Percentiles rank a stretch among this genome's conserved stretches.
These are phyloP conservation scores for Coilia nasus DNA, from an alignment of 2,797 vertebrate genomes.

Conservation along the genomic window DNA sequence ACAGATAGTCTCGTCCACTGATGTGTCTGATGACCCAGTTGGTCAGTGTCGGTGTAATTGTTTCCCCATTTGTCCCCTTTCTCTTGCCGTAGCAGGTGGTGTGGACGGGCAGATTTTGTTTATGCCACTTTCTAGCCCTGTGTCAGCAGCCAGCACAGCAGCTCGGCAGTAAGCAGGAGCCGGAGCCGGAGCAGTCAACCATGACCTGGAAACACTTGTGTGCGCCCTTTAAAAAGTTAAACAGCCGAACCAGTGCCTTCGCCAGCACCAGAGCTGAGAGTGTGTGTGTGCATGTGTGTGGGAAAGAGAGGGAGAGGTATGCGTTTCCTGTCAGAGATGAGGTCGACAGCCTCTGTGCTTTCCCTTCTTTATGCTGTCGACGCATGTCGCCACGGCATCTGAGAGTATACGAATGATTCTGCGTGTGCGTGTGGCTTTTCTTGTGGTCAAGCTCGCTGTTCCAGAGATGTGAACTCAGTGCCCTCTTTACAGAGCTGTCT, in stretches of 20 bases:
- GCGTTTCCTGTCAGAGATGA: slow-evolving; percentile 1
- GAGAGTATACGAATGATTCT: neutral
- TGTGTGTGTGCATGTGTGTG: neutral
- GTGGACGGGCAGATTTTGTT: neutral
- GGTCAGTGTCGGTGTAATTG: neutral
- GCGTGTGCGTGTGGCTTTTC: neutral
- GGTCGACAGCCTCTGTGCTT: neutral
- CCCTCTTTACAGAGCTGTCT: neutral
- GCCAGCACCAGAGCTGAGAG: no score
- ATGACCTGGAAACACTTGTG: neutral
- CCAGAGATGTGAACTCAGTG: neutral
- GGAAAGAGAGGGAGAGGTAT: neutral
- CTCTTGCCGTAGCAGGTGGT: neutral
- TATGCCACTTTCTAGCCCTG: neutral
- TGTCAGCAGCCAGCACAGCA: neutral
- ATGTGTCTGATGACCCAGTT: slow-evolving; percentile 14
- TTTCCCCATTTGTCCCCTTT: neutral
- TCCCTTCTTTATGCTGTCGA: neutral
- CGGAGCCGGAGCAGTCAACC: neutral
- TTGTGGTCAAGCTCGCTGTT: neutral
- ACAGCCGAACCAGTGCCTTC: neutral
- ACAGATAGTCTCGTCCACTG: neutral
- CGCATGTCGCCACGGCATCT: neutral
- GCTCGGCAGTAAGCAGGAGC: neutral
- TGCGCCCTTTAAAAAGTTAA: neutral